Base-by-base conservation (phyloP, 1,140 invertebrate species). In the Neodiprion fabricii region DNA sequence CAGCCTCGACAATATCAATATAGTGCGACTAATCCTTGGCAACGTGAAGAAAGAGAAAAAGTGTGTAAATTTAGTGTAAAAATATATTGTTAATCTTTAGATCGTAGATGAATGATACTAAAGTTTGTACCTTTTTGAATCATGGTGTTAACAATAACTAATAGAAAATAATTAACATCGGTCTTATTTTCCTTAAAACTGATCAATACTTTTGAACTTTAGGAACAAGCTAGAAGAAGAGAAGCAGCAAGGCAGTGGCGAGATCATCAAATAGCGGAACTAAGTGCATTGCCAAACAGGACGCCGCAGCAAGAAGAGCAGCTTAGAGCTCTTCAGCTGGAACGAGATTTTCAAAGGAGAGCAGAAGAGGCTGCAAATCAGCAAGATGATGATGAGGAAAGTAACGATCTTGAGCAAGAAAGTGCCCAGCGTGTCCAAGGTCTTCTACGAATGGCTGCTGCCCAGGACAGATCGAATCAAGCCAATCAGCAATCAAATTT, bases 301-400 rank as follows among this genome's bases (percentile, higher is more conserved):
- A 94, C 93, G 4, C 85, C 92, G 0, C 94, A 95, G 80, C 95
- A 98, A 83, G 96, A 96, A 75, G 96, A 98, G 83, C 95, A 97
- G 80, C 85, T 97, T 17, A 90, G 95, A 72, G 94, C 95, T 8
- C 87, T 97, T 67, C 93, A 94, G 74, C 86, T 97, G 7, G 96
- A 98, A 85, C 90, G 94, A 75, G 96, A 97, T 83, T 97, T 98
- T 84, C 95, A 97, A 79, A 91, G 95, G 61, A 89, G 96, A 67
- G 96, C 96, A 5, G 94, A 94, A 82, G 94, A 96, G 84, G 89
- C 91, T 53, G 91, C 92, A 21, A 92, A 91, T 77, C 91, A 93
- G 61, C 93, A 96, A 79, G 95, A 97, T 68, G 94, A 96, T 23
- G 95, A 95, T 75, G 94, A 93, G 53, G 92, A 88, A 40, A 84